Evolutionary conservation across 2,888 invertebrate species (phyloP).

Genomic region (Eupithecia inturbata): DNA sequence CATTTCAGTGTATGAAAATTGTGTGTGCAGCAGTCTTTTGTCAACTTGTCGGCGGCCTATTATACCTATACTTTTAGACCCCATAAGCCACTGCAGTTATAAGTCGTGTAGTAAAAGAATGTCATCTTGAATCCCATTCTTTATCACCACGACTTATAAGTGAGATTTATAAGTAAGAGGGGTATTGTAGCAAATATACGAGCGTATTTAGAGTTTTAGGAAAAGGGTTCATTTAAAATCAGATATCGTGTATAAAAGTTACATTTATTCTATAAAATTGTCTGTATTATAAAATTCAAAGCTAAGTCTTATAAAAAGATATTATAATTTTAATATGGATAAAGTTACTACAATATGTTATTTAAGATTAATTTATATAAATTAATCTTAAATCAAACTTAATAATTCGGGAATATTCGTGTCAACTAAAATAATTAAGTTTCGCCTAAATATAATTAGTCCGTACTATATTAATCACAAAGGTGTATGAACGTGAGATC

Average conservation of each 20-base stretch:
- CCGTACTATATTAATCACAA: not conserved
- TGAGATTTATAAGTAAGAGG: no score
- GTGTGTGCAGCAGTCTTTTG: not conserved
- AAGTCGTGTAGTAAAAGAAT: no score
- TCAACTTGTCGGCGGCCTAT: not conserved
- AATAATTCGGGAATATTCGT: not conserved
- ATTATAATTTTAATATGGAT: not conserved
- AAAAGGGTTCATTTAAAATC: not conserved
- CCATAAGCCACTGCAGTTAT: no score
- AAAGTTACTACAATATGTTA: not conserved
- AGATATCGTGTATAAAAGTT: conserved; percentile 15
- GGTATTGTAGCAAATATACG: not conserved
- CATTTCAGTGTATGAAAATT: not conserved
- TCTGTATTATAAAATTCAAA: conserved; percentile 22
- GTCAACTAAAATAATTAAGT: not conserved
- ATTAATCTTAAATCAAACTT: not conserved
- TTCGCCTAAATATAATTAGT: not conserved
- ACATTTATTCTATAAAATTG: conserved; percentile 19
- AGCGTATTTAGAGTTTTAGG: not conserved
- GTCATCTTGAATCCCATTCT: no score
- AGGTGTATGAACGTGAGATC: not conserved
- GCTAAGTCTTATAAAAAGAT: not conserved
- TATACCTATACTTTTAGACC: not conserved
- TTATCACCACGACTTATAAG: no score
- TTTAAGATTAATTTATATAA: no score